A percentile compares a stretch with the other conserved stretches of the same genome.
Conservation (phyloP, 1,140 invertebrate genomes). For the Trigoniulus corallinus region DNA sequence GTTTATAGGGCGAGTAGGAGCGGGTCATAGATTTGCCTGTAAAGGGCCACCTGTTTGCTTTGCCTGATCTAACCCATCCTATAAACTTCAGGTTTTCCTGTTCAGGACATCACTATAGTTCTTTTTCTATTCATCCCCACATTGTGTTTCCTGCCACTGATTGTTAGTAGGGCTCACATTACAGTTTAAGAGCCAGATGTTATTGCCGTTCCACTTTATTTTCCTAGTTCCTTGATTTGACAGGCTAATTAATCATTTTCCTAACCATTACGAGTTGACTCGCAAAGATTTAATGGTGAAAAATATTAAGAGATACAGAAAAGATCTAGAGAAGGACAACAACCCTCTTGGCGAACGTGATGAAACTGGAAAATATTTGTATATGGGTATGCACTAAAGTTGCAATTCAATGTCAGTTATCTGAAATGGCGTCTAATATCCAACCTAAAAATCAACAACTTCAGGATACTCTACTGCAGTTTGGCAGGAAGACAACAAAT, state of each 20-base stretch:
- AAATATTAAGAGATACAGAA: constrained; percentile 85
- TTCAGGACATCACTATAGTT: too few species aligned
- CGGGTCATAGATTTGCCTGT: too few species aligned
- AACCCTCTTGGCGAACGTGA: constrained; percentile 65
- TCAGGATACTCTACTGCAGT: neutral
- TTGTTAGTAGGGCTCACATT: too few species aligned
- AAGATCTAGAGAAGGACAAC: constrained; percentile 77
- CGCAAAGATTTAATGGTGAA: constrained; percentile 87
- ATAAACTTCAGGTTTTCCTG: too few species aligned
- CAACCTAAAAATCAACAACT: neutral
- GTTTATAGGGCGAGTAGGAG: too few species aligned
- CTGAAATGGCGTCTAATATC: too few species aligned
- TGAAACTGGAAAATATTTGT: constrained; percentile 32
- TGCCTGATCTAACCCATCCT: neutral
- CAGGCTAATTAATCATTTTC: constrained; percentile 75
- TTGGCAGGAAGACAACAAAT: too few species aligned
- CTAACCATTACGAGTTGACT: constrained; percentile 87
- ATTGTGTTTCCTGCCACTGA: too few species aligned
- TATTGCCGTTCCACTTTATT: too few species aligned
- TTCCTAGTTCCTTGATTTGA: neutral
- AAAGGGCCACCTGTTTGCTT: neutral
- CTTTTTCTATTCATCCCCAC: neutral
- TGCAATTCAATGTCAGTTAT: neutral
- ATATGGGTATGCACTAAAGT: neutral
- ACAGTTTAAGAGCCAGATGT: neutral